Base-by-base conservation (phyloP, 53 echinoderm and acorn worm genomes). In the Paracentrotus lividus region DNA sequence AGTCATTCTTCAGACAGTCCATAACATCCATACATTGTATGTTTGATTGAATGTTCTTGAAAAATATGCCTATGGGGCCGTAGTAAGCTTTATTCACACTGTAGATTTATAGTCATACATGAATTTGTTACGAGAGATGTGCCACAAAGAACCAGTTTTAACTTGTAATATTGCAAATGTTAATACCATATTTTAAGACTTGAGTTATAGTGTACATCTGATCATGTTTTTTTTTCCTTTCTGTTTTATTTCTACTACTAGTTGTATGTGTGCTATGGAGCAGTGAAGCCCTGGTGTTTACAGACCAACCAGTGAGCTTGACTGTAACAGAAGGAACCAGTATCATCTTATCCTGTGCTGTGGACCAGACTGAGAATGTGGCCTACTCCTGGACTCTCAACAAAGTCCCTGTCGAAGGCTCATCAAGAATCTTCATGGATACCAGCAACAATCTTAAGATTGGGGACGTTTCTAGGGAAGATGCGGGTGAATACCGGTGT, bases 311-410 rank as follows among this genome's bases (percentile, higher is more conserved):
- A n/a, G n/a, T 42, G 23, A 93, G 97, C 90, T 64, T 88, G 61
- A 95, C 94, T n/a, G 77, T 90, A 13, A 49, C 88, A 38, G 96
- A 97, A 42, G 97, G 97, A 29, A 92, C 55, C 24, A 92, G 56
- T 44, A 91, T 95, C 23, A 93, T 84, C 86, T 89, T 97, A 10
- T 84, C 92, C 47, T 97, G 97, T 60, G 93, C 31, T 16, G 96
- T 96, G 12, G 97, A 97, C 66, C 94, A 97, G 32, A 84, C 93
- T 20, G 78, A 90, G 52, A 91, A 94, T 88, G 92, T 96, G 53
- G 85, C 69, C 44, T 94, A 93, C 92, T 72, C 49, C 49, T 97
- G 97, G 97, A 96, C 95, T 29, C 61, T 95, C 91, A 93, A 95
- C 32, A 94, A 91, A 27, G 65, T 42, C 52, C 45, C 51, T 5